phyloP scores from a whole-genome alignment of 1,140 invertebrate genomes.

The Psilanteris sp. region DNA sequence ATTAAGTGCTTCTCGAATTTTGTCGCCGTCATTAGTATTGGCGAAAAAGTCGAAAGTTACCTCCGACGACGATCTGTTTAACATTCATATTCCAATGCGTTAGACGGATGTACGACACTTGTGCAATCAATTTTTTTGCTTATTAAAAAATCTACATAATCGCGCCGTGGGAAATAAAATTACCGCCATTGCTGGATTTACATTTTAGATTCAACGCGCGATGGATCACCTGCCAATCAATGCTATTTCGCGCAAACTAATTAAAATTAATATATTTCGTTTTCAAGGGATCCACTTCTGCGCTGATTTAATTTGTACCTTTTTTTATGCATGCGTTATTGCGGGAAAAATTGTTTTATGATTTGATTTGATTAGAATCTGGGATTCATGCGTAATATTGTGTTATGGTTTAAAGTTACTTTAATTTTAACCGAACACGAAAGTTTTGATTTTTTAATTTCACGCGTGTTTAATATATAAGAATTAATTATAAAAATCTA shows the following conservation, averaged over 20 bases:
- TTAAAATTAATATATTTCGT: constrained; percentile 40
- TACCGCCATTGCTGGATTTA: constrained; percentile 13
- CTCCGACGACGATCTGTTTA: constrained; percentile 80
- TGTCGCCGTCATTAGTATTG: constrained; percentile 82
- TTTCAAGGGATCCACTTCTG: neutral
- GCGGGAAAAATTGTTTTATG: too few species aligned
- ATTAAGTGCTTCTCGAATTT: constrained; percentile 82
- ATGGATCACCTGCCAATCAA: constrained; percentile 11
- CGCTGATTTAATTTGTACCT: too few species aligned
- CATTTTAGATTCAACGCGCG: constrained; percentile 16
- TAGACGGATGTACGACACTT: constrained; percentile 37
- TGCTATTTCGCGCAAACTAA: constrained; percentile 23
- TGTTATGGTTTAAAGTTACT: too few species aligned
- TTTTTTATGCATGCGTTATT: too few species aligned
- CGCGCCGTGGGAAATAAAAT: constrained; percentile 17
- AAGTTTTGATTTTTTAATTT: too few species aligned
- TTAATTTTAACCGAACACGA: too few species aligned
- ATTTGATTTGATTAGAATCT: too few species aligned
- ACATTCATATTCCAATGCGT: constrained; percentile 33
- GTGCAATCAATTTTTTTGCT: constrained; percentile 38
- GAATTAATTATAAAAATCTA: too few species aligned
- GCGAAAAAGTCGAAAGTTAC: constrained; percentile 84
- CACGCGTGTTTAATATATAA: too few species aligned
- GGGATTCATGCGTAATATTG: too few species aligned
- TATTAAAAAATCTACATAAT: constrained; percentile 49